Evolutionary conservation across 2,797 vertebrate genomes (phyloP).

Genomic region (Phylloscopus collybita): DNA sequence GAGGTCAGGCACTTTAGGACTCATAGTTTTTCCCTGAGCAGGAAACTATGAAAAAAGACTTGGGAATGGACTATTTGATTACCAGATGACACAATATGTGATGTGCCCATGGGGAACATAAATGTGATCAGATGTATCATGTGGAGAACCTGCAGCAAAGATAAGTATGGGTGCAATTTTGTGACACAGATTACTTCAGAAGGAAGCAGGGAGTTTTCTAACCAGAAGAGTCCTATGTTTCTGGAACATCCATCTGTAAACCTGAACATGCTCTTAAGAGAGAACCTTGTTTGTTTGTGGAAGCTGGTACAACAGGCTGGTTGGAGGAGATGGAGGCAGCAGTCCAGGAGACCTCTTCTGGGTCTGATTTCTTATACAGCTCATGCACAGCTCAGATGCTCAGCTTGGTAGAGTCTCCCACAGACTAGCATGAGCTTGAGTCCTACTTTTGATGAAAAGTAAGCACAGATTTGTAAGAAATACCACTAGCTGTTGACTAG

Average conservation of each 20-base stretch:
- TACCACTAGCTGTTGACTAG: neutral
- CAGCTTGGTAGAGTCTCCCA: neutral
- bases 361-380: neutral
- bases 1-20: slow-evolving; percentile 36
- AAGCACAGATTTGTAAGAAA: neutral
- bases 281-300: neutral
- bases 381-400: neutral
- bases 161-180: neutral
- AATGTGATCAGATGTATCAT: neutral
- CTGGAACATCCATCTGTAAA: neutral
- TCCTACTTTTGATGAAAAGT: neutral
- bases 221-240: neutral
- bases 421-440: neutral
- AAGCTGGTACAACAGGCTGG: neutral
- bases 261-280: neutral
- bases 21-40: neutral
- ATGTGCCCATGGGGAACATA: neutral
- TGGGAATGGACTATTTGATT: neutral
- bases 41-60: slow-evolving; percentile 32
- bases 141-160: neutral
- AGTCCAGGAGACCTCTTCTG: neutral
- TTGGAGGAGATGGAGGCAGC: neutral
- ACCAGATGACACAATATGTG: neutral
- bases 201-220: neutral
- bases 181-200: neutral